Evolutionary conservation across 2,797 vertebrate genomes (phyloP).

Genomic region (Pseudotriccus pelzelni): DNA sequence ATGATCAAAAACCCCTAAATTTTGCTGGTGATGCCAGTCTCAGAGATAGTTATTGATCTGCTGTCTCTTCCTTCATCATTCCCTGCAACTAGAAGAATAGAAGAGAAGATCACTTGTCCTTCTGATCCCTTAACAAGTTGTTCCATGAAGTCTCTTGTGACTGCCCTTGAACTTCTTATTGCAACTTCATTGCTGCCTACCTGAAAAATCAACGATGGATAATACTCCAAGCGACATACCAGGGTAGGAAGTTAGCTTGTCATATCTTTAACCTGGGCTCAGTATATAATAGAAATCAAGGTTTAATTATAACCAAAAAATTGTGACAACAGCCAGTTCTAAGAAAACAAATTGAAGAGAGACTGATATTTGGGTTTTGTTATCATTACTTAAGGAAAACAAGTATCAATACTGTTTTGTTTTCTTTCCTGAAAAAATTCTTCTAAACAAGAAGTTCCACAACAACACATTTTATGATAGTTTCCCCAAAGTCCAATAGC

Average conservation of each 20-base stretch:
- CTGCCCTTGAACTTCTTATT: neutral
- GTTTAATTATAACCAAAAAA: neutral
- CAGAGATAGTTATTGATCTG: neutral
- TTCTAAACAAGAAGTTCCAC: neutral
- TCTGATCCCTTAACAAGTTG: neutral
- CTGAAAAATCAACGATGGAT: neutral
- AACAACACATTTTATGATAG: neutral
- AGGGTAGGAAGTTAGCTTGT: neutral
- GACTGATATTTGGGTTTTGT: neutral
- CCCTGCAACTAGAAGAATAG: neutral
- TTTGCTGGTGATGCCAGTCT: neutral
- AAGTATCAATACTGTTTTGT: neutral
- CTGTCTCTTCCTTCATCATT: neutral
- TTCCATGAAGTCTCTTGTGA: neutral
- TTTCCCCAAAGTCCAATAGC: neutral
- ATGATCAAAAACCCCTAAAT: neutral
- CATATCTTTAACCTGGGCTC: neutral
- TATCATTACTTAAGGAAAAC: neutral
- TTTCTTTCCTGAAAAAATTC: neutral
- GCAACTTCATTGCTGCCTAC: neutral
- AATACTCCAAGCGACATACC: rapidly evolving
- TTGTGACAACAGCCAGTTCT: neutral
- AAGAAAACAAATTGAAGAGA: neutral
- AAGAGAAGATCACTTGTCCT: neutral
- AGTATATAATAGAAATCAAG: neutral